A percentile compares a stretch with the other conserved stretches of the same genome.
Evolutionary conservation across 2,113 vertebrate species (phyloP).

Genomic region (Lasiurus borealis): DNA sequence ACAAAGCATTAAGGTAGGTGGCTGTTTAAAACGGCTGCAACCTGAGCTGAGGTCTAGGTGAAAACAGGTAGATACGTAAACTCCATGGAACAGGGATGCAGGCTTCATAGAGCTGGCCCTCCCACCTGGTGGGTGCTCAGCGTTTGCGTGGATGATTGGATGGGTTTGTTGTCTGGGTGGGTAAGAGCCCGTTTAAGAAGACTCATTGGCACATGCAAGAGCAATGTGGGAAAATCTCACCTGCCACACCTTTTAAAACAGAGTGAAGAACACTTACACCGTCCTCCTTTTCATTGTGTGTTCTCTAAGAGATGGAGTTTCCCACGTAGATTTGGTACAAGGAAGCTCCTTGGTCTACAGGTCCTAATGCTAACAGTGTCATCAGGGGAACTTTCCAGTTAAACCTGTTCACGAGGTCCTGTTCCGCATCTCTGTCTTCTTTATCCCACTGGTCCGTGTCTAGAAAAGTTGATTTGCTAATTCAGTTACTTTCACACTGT

Average conservation of each 20-base stretch:
- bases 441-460: neutral
- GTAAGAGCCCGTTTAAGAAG: neutral
- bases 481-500: neutral
- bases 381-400: constrained; percentile 11
- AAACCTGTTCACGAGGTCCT: constrained; percentile 49
- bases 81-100: neutral
- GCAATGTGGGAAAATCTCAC: neutral
- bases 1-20: neutral
- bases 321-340: neutral
- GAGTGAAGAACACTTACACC: neutral
- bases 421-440: neutral
- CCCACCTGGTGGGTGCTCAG: neutral
- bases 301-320: neutral
- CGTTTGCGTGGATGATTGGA: neutral
- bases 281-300: neutral
- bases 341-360: neutral
- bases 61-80: neutral
- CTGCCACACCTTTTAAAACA: neutral
- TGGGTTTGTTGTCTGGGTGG: neutral
- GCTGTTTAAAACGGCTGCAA: neutral
- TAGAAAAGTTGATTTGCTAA: constrained; percentile 32
- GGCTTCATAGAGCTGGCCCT: neutral
- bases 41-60: neutral
- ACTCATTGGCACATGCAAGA: neutral
- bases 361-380: neutral